phyloP scores from a whole-genome alignment of 2,113 vertebrate genomes.

The Anoura caudifer region DNA sequence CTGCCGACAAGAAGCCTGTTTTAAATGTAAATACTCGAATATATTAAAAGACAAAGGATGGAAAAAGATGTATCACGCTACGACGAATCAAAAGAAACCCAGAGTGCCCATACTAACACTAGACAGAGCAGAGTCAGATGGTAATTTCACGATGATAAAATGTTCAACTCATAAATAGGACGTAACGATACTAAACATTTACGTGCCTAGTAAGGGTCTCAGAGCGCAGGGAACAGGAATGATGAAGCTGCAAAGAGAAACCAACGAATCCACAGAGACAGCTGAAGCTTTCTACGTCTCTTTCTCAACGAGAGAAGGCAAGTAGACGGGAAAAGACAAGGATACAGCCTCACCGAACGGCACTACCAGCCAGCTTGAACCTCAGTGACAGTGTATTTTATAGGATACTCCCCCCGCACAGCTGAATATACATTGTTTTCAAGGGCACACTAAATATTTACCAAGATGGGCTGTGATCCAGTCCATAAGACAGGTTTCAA shows the following conservation, averaged over 20 bases:
- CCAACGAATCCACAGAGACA: neutral
- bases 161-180: rapidly evolving
- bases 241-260: neutral
- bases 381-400: neutral
- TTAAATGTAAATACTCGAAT: neutral
- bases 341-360: rapidly evolving
- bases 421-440: neutral
- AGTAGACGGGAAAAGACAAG: too few relatives aligned
- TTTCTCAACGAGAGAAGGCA: neutral
- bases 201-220: neutral
- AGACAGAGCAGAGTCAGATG: neutral
- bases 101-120: neutral
- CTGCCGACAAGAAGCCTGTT: neutral
- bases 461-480: neutral
- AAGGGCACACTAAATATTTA: neutral
- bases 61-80: rapidly evolving
- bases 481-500: neutral
- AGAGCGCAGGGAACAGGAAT: neutral
- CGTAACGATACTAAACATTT: neutral
- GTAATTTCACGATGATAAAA: neutral
- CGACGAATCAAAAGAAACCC: neutral
- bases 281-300: neutral
- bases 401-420: neutral
- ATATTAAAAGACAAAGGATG: neutral
- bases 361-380: too few relatives aligned